Base-by-base conservation (phyloP, 2,113 vertebrate genomes). In the Mormoops blainvillei region DNA sequence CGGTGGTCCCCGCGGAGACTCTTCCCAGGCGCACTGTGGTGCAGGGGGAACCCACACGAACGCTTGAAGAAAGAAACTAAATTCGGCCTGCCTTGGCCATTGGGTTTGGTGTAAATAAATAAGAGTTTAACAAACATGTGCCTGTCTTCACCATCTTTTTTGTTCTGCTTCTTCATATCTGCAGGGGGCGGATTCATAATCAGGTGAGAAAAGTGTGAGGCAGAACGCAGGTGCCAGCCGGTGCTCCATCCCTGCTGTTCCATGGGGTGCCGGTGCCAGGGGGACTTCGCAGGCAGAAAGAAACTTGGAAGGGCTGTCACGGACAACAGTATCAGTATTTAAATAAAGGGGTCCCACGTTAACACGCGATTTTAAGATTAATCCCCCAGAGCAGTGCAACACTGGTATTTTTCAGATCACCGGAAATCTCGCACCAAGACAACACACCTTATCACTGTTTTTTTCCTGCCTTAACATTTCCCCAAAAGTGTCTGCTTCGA, bases 171-270 rank as follows among this genome's bases (percentile, higher is more conserved):
- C 36, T 85, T 88, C 24, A 11, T 28, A 48, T n/a, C 14, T 0
- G 0, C 26, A 15, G 13, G 33, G 6, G 15, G 54, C 6, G 24
- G n/a, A 31, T 38, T 43, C 50, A 15, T 24, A 33, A 8, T 52
- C 31, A 12, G 36, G 41, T 3, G 8, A 10, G 52, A 43, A 45
- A 19, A n/a, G 2, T 56, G 3, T 4, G 10, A 50, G 4, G 31
- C 43, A 0, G 4, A 33, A 68, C 4, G 41, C 15, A 87, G 41
- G 22, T 14, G 8, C 5, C 24, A 3, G 13, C 16, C 14, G 45
- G 45, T 1, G 3, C 58, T 11, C 26, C 11, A 2, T 3, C 20
- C 1, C 9, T 12, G 2, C 4, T 5, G 18, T 33, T 12, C 61
- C 28, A 15, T 65, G 63, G 24, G 58, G 31, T 65, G 63, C 63